Evolutionary conservation across 2,888 invertebrate species (phyloP), one percentile per base, ranked within the genome.

Genomic region (Metalampra italica): DNA sequence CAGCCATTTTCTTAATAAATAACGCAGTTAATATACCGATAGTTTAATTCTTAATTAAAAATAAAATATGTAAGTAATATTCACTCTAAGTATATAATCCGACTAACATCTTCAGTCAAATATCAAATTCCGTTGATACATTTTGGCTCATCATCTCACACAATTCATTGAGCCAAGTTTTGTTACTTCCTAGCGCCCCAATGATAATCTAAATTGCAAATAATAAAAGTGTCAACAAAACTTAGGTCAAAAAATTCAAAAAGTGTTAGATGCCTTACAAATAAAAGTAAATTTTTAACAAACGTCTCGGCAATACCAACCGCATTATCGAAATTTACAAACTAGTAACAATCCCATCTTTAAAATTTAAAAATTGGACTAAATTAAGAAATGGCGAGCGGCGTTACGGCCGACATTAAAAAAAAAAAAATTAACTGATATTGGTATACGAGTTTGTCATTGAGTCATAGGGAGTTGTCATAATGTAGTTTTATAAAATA

Each of bases 341-440:
- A 51, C 64, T 66, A 68, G 53, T 56, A 73, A 69, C 66, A 68
- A 71, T 66, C 64, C 61, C 64, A 68, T 65, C 46, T 42, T 54
- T 57, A 43, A 60, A 62, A 51, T 59, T 39, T 39, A 39, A 39
- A 58, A 58, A 64, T 56, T 62, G 60, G 60, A 64, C 71, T 71
- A 68, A 68, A 57, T 60, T 54, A 61, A 62, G 54, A 52, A 57
- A 68, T 66, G 68, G 67, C 68, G 59, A 52, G 57, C 64, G 60
- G 58, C 55, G 15, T 34, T 7, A 34, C n/a, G n/a, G 30, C 49
- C 22, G 48, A 45, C 38, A 14, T 14, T 8, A 4, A 14, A 14
- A 36, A n/a, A 39, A 38, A 39, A 14, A 14, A 14, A 14, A 14
- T 13, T 14, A 39, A 13, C 61, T 59, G 59, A 63, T 55, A 53